These are phyloP conservation scores for Oscheius sp. DNA, from an alignment of 1,140 invertebrate genomes.

Conservation along the genomic window DNA sequence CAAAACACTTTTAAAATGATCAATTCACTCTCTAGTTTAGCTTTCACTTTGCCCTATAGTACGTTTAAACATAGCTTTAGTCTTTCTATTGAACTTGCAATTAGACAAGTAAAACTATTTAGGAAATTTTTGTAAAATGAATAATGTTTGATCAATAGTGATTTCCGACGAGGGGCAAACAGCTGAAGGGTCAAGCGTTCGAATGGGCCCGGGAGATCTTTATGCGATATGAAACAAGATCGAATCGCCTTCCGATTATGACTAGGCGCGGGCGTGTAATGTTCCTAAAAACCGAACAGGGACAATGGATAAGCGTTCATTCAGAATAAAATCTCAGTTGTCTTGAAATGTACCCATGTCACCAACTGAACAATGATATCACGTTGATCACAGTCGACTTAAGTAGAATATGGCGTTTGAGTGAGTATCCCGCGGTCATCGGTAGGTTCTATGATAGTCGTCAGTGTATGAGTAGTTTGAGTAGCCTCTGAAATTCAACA, in stretches of 20 bases:
- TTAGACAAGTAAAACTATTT: not conserved
- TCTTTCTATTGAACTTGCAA: not conserved
- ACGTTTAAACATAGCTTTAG: too few species aligned
- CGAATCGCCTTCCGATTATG: conserved; percentile 10
- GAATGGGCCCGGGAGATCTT: not conserved
- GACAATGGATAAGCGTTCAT: not conserved
- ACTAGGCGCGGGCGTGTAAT: not conserved
- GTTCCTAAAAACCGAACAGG: not conserved
- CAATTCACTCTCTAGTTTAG: too few species aligned
- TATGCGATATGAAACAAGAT: conserved; percentile 12
- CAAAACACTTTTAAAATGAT: too few species aligned
- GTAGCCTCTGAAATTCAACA: conserved; percentile 19
- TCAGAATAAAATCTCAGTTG: not conserved
- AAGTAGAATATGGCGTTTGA: not conserved
- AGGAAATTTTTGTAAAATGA: too few species aligned
- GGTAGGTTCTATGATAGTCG: conserved; percentile 30
- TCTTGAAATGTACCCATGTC: not conserved
- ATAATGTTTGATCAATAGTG: too few species aligned
- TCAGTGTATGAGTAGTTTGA: conserved; percentile 35
- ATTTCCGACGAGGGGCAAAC: not conserved
- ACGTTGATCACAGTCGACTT: conserved; percentile 5
- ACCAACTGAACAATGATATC: not conserved
- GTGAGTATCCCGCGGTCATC: conserved; percentile 14
- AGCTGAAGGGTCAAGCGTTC: conserved; percentile 1
- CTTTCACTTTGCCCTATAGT: too few species aligned